A percentile compares a stretch with the other conserved stretches of the same genome.
Evolutionary conservation across 2,888 invertebrate species (phyloP).

Genomic region (Pseudococcus viburni): DNA sequence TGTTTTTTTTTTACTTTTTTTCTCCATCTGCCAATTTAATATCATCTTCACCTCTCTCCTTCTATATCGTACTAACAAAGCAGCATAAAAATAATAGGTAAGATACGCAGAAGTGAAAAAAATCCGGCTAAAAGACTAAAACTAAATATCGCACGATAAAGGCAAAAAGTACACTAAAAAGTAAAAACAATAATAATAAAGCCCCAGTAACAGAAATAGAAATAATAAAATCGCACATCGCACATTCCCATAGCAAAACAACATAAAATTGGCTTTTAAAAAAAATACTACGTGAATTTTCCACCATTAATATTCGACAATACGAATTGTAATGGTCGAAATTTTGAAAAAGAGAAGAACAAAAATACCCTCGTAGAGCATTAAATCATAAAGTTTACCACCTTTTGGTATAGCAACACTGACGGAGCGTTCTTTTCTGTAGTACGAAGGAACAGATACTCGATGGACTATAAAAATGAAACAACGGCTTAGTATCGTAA

Average conservation of each 20-base stretch:
- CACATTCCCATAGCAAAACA: constrained; percentile 2
- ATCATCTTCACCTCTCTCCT: not conserved
- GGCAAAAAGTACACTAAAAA: not conserved
- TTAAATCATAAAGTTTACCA: constrained; percentile 28
- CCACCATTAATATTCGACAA: not conserved
- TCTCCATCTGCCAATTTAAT: no score
- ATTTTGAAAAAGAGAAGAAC: not conserved
- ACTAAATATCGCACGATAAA: not conserved
- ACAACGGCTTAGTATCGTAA: not conserved
- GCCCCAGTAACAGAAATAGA: not conserved
- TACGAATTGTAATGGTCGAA: not conserved
- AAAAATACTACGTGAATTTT: not conserved
- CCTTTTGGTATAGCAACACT: constrained; percentile 32
- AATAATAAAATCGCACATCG: not conserved
- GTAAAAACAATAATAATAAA: not conserved
- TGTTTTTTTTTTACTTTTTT: no score
- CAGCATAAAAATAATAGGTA: not conserved
- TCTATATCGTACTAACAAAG: not conserved
- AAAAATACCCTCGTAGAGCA: not conserved
- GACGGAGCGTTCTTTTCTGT: constrained; percentile 23
- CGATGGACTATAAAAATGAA: constrained; percentile 50
- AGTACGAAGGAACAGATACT: constrained; percentile 22
- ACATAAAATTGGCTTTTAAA: not conserved
- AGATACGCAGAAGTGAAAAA: not conserved
- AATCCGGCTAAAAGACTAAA: not conserved